Evolutionary conservation across 2,888 invertebrate genomes (phyloP), one percentile per base, ranked within the genome.

Genomic region (Hyppa rectilinea): DNA sequence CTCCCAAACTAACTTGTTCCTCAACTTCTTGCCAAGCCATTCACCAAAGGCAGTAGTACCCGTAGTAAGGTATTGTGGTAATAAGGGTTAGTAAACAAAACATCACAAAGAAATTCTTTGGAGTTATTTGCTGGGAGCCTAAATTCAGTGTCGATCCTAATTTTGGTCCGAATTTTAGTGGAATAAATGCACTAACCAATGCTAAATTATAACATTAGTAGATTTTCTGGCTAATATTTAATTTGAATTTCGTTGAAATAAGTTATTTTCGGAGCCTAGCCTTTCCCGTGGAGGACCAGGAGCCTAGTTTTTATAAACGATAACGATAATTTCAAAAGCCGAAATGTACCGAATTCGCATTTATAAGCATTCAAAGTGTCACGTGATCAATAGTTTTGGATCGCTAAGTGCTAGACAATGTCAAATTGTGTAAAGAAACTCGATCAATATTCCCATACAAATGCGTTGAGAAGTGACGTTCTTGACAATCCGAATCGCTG

Each of bases 1-100:
- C 87, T 89, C 84, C 82, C 85, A 87, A 91, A 90, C 89, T 91
- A 88, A 86, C 87, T 88, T 87, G 86, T 86, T 87, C 81, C 78
- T 84, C 74, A 86, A 86, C 83, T 89, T 86, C 83, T 76, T 72
- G 78, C 77, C 75, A 80, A 78, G 81, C 77, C 85, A 64, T 84
- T 82, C 72, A 73, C 81, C 81, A 82, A 81, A 77, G 77, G 87
- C 77, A 71, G 70, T 81, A 78, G 71, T 34, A 65, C 20, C 47
- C 62, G 49, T 67, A 67, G 45, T 40, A 69, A 72, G 45, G 55
- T 75, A 80, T 71, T 40, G 34, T 62, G 40, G 62, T 69, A 61
- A 61, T 71, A 68, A 34, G 66, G 73, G 59, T 43, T 61, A 31
- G 61, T 59, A 75, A 80, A 71, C 73, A 73, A 71, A 78, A 70